Evolutionary conservation across 2,113 vertebrate species (phyloP), one percentile per base, ranked within the genome.

Genomic region (Brachirus orientalis): DNA sequence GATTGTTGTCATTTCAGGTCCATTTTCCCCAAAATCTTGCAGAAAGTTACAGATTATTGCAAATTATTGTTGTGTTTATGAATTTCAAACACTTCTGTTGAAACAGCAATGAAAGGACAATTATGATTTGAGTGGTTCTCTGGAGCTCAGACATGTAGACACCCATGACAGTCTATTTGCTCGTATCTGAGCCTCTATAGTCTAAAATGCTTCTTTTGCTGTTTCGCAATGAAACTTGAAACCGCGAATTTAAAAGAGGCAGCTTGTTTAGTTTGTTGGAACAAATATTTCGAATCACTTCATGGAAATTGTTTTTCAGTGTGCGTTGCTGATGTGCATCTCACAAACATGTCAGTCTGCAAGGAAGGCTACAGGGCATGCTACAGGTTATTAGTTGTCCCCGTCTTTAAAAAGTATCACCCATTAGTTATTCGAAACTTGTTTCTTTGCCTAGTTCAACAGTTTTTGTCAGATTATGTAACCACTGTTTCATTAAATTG

Each of bases 141-240:
- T 56, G 54, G 1, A 13, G 20, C 44, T 47, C 51, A 61, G 78
- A 77, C 55, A 22, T 45, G 48, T 56, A 28, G 3, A 36, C 68
- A 50, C 71, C 61, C 65, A 46, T 4, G 40, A 2, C 48, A 51
- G 45, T 38, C 63, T 9, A 50, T 83, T 72, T 75, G 46, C 63
- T 53, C 61, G 60, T 9, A 56, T 81, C 76, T 77, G 43, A 57
- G 40, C 64, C 67, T 86, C 68, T 82, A 73, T 62, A 55, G 43
- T 65, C 36, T 55, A 33, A 85, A 87, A 63, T n/a, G 18, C 60
- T 81, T 82, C 63, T 79, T 74, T 56, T 1, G 10, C 19, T 71
- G 14, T 43, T 19, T 63, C 35, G 63, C 3, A 58, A 35, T 72
- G n/a, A 47, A 73, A 37, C 17, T 55, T 56, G 8, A 40, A 77